These are phyloP conservation scores for Drosophila setosimentum DNA, from an alignment of 2,888 invertebrate genomes.

Conservation along the genomic window DNA sequence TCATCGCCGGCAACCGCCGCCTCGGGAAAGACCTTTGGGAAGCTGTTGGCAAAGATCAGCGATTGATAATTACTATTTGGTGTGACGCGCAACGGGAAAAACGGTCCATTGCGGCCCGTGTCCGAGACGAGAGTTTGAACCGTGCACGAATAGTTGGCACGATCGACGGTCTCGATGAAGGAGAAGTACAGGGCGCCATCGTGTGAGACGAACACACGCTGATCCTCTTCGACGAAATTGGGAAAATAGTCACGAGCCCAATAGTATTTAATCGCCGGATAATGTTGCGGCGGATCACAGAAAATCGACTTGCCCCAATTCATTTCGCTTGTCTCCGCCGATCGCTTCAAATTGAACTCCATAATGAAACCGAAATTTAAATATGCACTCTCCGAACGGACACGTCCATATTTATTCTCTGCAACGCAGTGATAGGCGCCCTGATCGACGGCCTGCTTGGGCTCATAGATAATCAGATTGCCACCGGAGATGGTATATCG, in stretches of 20 bases:
- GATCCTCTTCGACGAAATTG: slow-evolving; percentile 96
- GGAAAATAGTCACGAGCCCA: slow-evolving; percentile 96
- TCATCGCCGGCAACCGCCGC: slow-evolving; percentile 96
- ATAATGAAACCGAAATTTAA: slow-evolving; percentile 95
- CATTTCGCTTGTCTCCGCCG: slow-evolving; percentile 93
- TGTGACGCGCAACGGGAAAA: slow-evolving; percentile 92
- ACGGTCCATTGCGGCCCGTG: slow-evolving; percentile 95
- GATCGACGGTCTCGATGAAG: slow-evolving; percentile 95
- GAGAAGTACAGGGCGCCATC: slow-evolving; percentile 98
- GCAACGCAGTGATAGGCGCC: slow-evolving; percentile 97
- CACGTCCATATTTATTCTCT: slow-evolving; percentile 94
- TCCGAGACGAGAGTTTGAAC: slow-evolving; percentile 95
- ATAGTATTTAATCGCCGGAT: slow-evolving; percentile 94
- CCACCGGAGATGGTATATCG: slow-evolving; percentile 96
- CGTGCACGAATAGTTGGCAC: slow-evolving; percentile 96
- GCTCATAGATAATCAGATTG: slow-evolving; percentile 93
- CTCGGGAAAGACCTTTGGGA: slow-evolving; percentile 97
- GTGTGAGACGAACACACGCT: slow-evolving; percentile 95
- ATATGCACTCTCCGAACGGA: slow-evolving; percentile 94
- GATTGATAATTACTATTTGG: slow-evolving; percentile 96
- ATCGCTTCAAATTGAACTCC: slow-evolving; percentile 95
- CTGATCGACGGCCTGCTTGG: slow-evolving; percentile 92
- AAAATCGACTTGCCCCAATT: slow-evolving; percentile 97
- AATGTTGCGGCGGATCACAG: slow-evolving; percentile 97
- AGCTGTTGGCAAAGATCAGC: slow-evolving; percentile 96